Base-by-base conservation (phyloP, 2,797 vertebrate genomes). In the Gambelia wislizenii region DNA sequence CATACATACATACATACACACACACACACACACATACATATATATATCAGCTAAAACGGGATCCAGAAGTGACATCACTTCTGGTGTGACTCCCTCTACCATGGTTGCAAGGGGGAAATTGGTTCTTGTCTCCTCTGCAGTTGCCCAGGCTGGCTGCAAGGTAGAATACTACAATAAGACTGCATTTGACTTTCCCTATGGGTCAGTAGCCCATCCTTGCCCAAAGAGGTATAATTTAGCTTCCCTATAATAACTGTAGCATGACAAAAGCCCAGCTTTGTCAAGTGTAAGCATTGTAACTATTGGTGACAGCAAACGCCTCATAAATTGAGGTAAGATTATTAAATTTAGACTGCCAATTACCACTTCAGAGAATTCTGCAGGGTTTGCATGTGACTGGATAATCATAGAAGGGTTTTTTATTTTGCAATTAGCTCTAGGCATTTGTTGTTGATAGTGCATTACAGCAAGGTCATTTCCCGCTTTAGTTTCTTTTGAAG, bases 381-480 rank as follows among this genome's bases (percentile, higher is more conserved):
- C 36, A 78, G 3, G 49, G 83, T 91, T 52, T 90, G 76, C 76
- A 52, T 83, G 70, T 1, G 90, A 88, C 44, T 59, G 82, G n/a
- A 4, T 92, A 94, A 83, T 93, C 82, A 49, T 89, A 82, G 44
- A 47, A 47, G 6, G n/a, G n/a, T n/a, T n/a, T n/a, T 54, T 7
- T 39, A 64, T 76, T 89, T 94, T 93, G 88, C 88, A 95, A 95
- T 89, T 92, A 94, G 59, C n/a, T 84, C 3, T 72, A 89, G 59
- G 39, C 87, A 56, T 87, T 86, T 75, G 9, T 49, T 95, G 93
- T 91, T 94, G 81, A 89, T 87, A 88, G 56, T 9, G 52, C 93
- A 90, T 91, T 93, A 93, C 33, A 84, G 79, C 72, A 93, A 95
- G 92, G 90, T 96, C 89, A 93, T 87, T 93, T 92, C 80, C 91